Evolutionary conservation across 2,113 vertebrate genomes (phyloP).

Genomic region (Irena cyanogastra): DNA sequence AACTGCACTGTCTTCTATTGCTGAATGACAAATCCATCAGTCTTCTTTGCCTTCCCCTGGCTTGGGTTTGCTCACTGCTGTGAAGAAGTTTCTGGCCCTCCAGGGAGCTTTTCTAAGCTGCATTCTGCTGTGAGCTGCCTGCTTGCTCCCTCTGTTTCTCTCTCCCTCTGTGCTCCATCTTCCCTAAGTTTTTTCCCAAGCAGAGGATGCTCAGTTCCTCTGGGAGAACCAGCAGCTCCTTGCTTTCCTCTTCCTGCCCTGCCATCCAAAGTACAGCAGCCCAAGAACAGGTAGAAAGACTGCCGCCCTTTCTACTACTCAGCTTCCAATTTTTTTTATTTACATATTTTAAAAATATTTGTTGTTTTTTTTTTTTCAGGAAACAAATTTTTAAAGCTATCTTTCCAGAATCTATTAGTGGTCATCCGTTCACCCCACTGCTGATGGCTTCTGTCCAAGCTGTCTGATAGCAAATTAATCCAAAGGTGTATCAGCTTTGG

Average conservation of each 20-base stretch:
- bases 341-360: not conserved
- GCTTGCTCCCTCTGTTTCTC: not conserved
- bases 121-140: not conserved
- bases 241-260: not conserved
- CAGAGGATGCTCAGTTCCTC: not conserved
- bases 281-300: not conserved
- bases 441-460: not conserved
- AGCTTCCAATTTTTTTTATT: not conserved
- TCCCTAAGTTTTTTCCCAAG: not conserved
- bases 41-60: not conserved
- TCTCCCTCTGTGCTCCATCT: not conserved
- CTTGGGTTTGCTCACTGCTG: not conserved
- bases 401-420: not conserved
- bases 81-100: not conserved
- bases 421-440: accelerated
- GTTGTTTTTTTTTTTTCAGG: not conserved
- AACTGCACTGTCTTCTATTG: not conserved
- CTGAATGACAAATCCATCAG: not conserved
- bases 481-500: not conserved
- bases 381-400: not conserved
- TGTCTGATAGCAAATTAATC: not conserved
- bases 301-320: not conserved
- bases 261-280: not conserved
- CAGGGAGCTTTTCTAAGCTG: not conserved
- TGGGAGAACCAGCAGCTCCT: not conserved